Evolutionary conservation across 2,113 vertebrate species (phyloP), one percentile per base, ranked within the genome.

Genomic region (Petaurus breviceps): DNA sequence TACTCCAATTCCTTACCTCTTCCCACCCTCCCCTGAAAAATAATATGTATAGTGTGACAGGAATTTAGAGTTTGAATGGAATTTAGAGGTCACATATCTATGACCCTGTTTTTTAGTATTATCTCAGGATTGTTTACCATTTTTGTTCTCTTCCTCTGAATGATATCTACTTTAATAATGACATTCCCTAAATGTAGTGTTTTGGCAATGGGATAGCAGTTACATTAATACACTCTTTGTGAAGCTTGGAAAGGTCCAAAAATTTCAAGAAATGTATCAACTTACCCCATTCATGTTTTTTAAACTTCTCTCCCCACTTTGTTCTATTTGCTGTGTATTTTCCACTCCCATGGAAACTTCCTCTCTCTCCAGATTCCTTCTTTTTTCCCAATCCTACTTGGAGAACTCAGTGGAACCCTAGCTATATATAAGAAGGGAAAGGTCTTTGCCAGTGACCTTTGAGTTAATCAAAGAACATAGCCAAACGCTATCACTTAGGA

Each of bases 381-480:
- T 24, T 96, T 52, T 93, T 0, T 57, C 55, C 55, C 28, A 0
- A 0, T n/a, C 91, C 46, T 50, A 90, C 31, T 95, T 91, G 6
- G 11, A 2, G 26, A 91, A 22, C 55, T 92, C 25, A 28, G 14
- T 91, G 84, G 93, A 26, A 7, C n/a, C 52, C 92, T 37, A 94
- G 89, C 10, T 68, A 49, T 37, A 68, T 90, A 26, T 50, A n/a
- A 96, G 25, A 92, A 97, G 51, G 94, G 92, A 97, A 94, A 93
- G 16, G 84, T 51, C 61, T 94, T 57, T 1, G 0, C 22, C 77
- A 77, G 51, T 95, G 10, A 92, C 96, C 90, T 97, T 54, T 91
- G 92, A 26, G 93, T 93, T 46, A 96, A 97, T 93, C 97, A 53
- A 53, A 93, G 3, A 96, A n/a, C 11, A 89, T 95, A 96, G 46